These are phyloP conservation scores for Tridacna gigas DNA, from an alignment of 2,888 invertebrate species.

Conservation along the genomic window DNA sequence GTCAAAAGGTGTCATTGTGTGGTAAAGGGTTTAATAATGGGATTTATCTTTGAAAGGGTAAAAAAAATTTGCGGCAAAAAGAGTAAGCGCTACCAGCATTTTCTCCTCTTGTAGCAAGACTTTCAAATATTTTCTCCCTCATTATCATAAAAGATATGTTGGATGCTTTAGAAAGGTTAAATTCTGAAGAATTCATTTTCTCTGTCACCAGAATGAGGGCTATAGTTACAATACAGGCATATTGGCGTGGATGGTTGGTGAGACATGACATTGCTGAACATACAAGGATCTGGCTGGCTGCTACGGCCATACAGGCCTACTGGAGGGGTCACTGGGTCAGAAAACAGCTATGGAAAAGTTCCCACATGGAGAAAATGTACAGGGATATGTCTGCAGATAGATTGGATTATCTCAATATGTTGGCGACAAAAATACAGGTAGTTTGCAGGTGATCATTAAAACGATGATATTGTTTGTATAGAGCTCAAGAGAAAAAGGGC, in stretches of 20 bases:
- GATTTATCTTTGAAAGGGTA: too few species aligned
- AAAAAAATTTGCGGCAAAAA: too few species aligned
- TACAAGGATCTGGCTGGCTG: constrained; percentile 63
- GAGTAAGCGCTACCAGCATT: too few species aligned
- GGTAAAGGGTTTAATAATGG: too few species aligned
- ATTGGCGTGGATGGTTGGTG: constrained; percentile 69
- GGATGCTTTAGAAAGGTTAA: too few species aligned
- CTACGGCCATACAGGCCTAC: constrained; percentile 64
- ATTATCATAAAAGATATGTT: too few species aligned
- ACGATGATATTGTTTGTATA: too few species aligned
- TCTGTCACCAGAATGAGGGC: constrained; percentile 24
- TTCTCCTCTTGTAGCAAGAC: too few species aligned
- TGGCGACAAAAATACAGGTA: constrained; percentile 77
- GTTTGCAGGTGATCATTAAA: too few species aligned
- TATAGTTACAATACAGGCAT: constrained; percentile 69
- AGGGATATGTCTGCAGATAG: constrained; percentile 51
- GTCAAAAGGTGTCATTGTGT: too few species aligned
- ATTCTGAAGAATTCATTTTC: not conserved
- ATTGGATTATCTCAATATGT: constrained; percentile 61
- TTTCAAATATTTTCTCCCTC: too few species aligned
- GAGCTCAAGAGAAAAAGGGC: too few species aligned
- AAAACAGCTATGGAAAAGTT: constrained; percentile 4
- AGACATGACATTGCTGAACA: constrained; percentile 55
- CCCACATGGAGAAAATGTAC: not conserved
- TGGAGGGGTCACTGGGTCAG: constrained; percentile 56